phyloP scores from a whole-genome alignment of 1,140 invertebrate genomes.

The Hyposmocoma kahamanoa region DNA sequence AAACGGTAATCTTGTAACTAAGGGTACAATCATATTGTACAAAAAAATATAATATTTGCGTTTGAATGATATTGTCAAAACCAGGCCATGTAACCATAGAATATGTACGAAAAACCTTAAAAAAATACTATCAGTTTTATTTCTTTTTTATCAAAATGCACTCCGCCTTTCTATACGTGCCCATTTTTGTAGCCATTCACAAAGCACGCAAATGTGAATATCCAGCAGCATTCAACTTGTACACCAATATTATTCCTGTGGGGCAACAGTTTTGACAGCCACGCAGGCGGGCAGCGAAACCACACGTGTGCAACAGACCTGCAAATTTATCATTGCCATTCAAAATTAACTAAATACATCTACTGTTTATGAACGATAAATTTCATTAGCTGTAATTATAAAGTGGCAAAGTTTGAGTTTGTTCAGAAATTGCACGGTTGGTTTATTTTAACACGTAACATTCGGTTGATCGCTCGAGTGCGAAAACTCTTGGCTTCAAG shows the following conservation, averaged over 20 bases:
- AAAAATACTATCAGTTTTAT: no score
- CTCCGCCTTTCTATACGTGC: no score
- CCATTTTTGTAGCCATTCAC: no score
- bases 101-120: no score
- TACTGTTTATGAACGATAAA: not conserved
- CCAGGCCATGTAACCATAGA: no score
- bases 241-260: not conserved
- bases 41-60: no score
- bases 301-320: not conserved
- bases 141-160: no score
- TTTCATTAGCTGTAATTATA: not conserved
- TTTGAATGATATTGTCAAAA: no score
- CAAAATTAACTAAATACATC: not conserved
- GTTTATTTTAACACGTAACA: conserved; percentile 28
- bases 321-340: not conserved
- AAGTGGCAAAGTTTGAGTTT: not conserved
- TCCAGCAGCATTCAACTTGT: no score
- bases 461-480: not conserved
- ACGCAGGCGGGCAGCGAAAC: not conserved
- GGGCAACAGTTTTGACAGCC: not conserved
- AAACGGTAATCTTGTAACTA: no score
- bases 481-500: not conserved
- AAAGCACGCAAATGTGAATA: no score
- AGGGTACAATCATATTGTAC: no score
- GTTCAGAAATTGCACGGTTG: conserved; percentile 23